A percentile compares a stretch with the other conserved stretches of the same genome.
Conservation (phyloP, 2,888 invertebrate species). For the Liopterus haemorrhoidalis region DNA sequence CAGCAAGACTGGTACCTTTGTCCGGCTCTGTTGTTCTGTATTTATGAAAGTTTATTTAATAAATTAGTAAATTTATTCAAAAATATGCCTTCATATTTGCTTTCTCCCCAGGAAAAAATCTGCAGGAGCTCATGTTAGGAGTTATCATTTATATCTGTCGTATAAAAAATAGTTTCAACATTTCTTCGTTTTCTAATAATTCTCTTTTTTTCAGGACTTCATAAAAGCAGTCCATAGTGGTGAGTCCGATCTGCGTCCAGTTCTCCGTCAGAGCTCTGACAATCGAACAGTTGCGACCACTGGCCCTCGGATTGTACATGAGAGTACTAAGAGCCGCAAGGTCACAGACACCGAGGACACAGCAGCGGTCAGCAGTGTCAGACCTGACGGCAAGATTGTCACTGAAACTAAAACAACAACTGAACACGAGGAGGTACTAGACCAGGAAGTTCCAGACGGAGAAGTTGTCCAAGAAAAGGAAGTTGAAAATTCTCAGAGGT, state of each 20-base stretch:
- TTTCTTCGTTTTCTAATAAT: no score
- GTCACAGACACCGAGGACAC: constrained; percentile 83
- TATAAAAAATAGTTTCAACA: no score
- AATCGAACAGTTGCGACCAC: constrained; percentile 58
- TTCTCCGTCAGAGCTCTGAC: constrained; percentile 54
- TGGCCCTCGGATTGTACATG: constrained; percentile 68
- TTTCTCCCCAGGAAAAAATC: no score
- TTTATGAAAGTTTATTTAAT: no score
- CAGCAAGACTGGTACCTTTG: no score
- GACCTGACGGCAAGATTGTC: constrained; percentile 76
- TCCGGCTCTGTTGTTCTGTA: no score
- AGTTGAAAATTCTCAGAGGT: constrained; percentile 47
- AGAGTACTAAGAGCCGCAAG: constrained; percentile 69
- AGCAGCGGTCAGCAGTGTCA: constrained; percentile 67
- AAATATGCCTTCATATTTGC: no score
- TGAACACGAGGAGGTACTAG: constrained; percentile 77
- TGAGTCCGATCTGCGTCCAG: constrained; percentile 63
- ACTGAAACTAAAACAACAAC: constrained; percentile 78
- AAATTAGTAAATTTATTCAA: no score
- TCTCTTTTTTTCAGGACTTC: constrained; percentile 59
- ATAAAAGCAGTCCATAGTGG: constrained; percentile 64
- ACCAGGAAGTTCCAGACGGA: constrained; percentile 69
- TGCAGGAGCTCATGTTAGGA: no score
- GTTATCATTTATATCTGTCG: no score
- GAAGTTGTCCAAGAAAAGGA: constrained; percentile 47